Evolutionary conservation across 2,797 vertebrate species (phyloP).

Genomic region (Australoheros facetus): DNA sequence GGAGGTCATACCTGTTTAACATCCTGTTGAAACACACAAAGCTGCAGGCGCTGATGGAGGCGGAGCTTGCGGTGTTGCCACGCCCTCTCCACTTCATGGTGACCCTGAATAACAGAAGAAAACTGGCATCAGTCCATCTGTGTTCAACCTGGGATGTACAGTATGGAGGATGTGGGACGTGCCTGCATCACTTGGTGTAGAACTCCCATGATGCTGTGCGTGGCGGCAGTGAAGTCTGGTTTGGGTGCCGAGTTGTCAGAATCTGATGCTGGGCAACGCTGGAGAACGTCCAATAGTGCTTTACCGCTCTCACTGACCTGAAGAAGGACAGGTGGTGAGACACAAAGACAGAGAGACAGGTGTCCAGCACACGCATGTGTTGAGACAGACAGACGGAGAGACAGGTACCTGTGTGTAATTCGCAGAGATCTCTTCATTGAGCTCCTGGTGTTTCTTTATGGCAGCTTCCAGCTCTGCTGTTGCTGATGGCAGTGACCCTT

Average conservation of each 20-base stretch:
- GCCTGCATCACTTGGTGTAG: conserved; percentile 94
- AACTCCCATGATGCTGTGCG: conserved; percentile 92
- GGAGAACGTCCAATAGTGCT: conserved; percentile 91
- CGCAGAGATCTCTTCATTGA: conserved; percentile 87
- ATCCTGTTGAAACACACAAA: conserved; percentile 97
- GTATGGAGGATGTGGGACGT: neutral
- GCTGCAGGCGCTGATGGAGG: conserved; percentile 95
- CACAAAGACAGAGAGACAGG: neutral
- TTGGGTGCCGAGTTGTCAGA: conserved; percentile 86
- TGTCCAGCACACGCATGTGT: neutral
- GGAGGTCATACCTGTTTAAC: conserved; percentile 89
- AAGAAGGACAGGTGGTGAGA: neutral
- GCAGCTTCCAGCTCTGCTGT: conserved; percentile 85
- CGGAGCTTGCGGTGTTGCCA: conserved; percentile 97
- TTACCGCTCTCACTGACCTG: conserved; percentile 98
- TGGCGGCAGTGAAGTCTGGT: conserved; percentile 91
- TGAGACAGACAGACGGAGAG: neutral
- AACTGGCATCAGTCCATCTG: neutral
- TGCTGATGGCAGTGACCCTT: conserved; percentile 83
- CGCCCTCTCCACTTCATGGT: conserved; percentile 88
- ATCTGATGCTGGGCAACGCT: conserved; percentile 87
- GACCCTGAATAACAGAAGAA: conserved; percentile 57
- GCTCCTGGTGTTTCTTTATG: conserved; percentile 92
- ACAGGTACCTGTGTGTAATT: conserved; percentile 81
- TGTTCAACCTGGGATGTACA: neutral